These are phyloP conservation scores for Hartigia nigra DNA, from an alignment of 2,888 invertebrate genomes.

Conservation along the genomic window DNA sequence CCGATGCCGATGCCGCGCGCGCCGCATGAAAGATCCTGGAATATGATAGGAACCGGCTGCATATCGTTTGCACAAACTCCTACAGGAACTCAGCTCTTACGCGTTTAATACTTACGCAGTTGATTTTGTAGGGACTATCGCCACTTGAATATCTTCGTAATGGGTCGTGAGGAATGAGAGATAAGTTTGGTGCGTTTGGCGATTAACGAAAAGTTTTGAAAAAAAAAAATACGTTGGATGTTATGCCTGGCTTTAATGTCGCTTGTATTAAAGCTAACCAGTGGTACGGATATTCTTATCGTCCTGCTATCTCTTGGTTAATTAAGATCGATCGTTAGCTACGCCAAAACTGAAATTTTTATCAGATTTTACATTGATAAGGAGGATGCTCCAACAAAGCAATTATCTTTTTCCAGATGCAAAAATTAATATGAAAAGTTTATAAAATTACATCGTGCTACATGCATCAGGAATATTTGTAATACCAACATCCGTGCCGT, in stretches of 20 bases:
- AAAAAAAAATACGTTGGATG: background rate
- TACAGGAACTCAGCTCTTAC: background rate
- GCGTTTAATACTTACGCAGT: background rate
- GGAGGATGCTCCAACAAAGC: background rate
- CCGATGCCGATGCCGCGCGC: constrained; percentile 20
- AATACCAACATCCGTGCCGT: background rate
- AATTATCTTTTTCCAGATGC: background rate
- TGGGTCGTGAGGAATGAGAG: background rate
- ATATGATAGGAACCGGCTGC: constrained; percentile 10
- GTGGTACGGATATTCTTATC: background rate
- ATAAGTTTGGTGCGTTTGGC: background rate
- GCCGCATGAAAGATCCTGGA: constrained; percentile 12
- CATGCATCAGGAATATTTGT: background rate
- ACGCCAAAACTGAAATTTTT: background rate
- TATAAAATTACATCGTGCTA: background rate
- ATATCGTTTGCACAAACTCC: constrained; percentile 4
- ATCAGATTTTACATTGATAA: background rate
- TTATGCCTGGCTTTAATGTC: background rate
- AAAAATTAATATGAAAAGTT: background rate
- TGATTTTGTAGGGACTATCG: background rate
- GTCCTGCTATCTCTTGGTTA: background rate
- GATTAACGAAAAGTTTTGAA: background rate
- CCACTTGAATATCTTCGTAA: background rate
- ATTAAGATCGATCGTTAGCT: background rate
- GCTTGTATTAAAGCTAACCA: background rate